Evolutionary conservation across 2,797 vertebrate genomes (phyloP).

Genomic region (Alectoris magna): DNA sequence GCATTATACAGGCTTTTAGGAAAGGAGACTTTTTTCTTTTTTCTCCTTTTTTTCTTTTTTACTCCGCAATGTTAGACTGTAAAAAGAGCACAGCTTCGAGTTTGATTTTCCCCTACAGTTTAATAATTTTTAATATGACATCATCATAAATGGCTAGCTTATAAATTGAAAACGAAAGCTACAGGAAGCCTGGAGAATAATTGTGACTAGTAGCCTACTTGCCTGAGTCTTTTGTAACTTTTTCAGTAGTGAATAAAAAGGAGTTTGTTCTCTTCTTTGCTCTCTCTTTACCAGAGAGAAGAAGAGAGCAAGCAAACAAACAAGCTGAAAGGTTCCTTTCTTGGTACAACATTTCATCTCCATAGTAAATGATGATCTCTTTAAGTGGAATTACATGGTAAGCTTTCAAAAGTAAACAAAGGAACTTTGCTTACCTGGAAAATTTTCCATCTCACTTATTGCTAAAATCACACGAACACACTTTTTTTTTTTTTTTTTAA

Average conservation of each 20-base stretch:
- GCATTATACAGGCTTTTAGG: background rate
- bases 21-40: background rate
- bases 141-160: background rate
- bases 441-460: background rate
- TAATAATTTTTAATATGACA: background rate
- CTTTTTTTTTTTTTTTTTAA: background rate
- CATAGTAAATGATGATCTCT: constrained; percentile 11
- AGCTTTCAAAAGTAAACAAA: constrained; percentile 29
- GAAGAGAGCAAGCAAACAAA: constrained; percentile 7
- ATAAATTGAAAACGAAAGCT: background rate
- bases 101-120: background rate
- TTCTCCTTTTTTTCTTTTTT: background rate
- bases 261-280: background rate
- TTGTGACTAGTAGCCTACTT: background rate
- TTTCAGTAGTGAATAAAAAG: background rate
- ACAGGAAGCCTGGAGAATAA: background rate
- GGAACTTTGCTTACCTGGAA: background rate
- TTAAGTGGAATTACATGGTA: background rate
- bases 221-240: background rate
- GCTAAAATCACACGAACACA: constrained; percentile 40
- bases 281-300: background rate
- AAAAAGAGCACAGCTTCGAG: background rate
- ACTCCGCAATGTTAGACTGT: background rate
- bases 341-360: constrained; percentile 33
- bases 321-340: constrained; percentile 1